These are phyloP conservation scores for Ryuthela nishihirai DNA, from an alignment of 2,888 invertebrate genomes.

Conservation along the genomic window DNA sequence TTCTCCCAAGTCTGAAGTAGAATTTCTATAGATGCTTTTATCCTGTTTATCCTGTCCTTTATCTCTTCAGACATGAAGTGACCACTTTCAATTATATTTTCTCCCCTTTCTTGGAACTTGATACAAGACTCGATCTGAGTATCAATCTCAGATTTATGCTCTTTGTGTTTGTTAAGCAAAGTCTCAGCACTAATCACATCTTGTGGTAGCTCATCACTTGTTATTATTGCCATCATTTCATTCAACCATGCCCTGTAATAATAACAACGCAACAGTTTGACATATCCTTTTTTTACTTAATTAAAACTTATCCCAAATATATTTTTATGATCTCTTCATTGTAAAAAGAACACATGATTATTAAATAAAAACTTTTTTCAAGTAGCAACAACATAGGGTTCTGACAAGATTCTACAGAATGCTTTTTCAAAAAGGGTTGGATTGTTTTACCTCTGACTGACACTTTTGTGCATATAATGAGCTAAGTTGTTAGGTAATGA, in stretches of 20 bases:
- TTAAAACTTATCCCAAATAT: too few relatives aligned
- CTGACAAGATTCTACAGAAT: too few relatives aligned
- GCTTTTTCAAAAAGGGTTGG: too few relatives aligned
- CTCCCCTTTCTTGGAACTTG: constrained; percentile 72
- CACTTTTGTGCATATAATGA: too few relatives aligned
- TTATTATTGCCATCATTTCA: constrained; percentile 90
- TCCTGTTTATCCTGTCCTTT: constrained; percentile 72
- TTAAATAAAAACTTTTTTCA: too few relatives aligned
- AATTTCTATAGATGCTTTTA: constrained; percentile 54
- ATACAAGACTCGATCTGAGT: constrained; percentile 75
- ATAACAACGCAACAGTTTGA: neutral
- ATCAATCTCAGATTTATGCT: constrained; percentile 82
- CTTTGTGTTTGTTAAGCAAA: constrained; percentile 75
- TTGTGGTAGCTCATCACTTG: constrained; percentile 80
- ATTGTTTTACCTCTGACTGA: too few relatives aligned
- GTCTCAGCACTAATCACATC: constrained; percentile 87
- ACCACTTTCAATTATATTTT: constrained; percentile 70
- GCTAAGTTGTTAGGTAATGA: too few relatives aligned
- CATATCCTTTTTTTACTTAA: too few relatives aligned
- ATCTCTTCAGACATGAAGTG: constrained; percentile 84
- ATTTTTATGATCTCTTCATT: too few relatives aligned
- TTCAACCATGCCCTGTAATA: constrained; percentile 81
- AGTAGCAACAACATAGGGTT: too few relatives aligned
- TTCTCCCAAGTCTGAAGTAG: constrained; percentile 70
- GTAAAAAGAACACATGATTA: too few relatives aligned